These are phyloP conservation scores for Archivesica marissinica DNA, from an alignment of 1,140 invertebrate species.

Conservation along the genomic window DNA sequence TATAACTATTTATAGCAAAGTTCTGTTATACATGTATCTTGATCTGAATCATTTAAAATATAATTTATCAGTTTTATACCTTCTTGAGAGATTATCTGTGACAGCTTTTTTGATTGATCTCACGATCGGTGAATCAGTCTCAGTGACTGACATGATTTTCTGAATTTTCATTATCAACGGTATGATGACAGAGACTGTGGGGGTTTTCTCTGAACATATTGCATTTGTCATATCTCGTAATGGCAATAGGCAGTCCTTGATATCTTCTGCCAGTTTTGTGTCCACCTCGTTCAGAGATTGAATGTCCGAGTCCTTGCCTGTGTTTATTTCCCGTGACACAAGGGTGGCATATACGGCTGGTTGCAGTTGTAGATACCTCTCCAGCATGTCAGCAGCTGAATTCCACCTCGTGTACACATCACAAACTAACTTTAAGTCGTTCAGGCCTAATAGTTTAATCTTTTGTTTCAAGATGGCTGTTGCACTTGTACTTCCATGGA, in stretches of 20 bases:
- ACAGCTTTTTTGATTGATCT: too few species aligned
- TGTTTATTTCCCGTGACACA: not conserved
- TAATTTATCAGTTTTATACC: too few species aligned
- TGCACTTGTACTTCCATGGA: constrained; percentile 42
- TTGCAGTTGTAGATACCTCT: constrained; percentile 65
- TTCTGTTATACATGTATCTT: too few species aligned
- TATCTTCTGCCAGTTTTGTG: not conserved
- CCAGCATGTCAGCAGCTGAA: constrained; percentile 70
- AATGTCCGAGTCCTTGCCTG: constrained; percentile 17
- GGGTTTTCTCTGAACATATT: constrained; percentile 37
- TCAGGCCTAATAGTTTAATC: constrained; percentile 50
- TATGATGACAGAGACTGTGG: constrained; percentile 54
- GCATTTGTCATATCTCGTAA: constrained; percentile 25
- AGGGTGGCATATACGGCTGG: constrained; percentile 31
- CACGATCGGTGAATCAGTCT: not conserved
- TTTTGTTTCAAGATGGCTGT: constrained; percentile 42
- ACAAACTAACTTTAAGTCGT: constrained; percentile 62
- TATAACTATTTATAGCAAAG: too few species aligned
- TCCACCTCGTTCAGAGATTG: constrained; percentile 1
- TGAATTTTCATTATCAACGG: constrained; percentile 40
- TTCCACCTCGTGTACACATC: constrained; percentile 70
- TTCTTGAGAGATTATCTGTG: too few species aligned
- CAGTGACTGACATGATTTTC: not conserved
- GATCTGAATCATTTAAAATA: too few species aligned
- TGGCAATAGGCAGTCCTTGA: constrained; percentile 22